Conservation (phyloP, 2,888 invertebrate species). For the Dichetophora obliterata region DNA sequence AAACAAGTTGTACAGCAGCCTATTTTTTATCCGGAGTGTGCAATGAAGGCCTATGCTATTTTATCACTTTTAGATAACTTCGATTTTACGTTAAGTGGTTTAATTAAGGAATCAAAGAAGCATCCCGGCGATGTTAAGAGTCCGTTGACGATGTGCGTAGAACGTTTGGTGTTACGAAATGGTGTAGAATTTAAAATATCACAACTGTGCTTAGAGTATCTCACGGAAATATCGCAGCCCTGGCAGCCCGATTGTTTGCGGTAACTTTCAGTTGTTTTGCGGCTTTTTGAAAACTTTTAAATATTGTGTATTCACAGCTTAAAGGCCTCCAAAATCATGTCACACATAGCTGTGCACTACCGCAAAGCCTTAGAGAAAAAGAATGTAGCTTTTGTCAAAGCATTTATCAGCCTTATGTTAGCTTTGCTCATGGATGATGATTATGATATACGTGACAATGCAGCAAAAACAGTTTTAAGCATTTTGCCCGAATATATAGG, state of each 20-base stretch:
- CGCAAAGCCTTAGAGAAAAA: conserved; percentile 48
- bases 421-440: conserved; percentile 64
- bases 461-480: conserved; percentile 56
- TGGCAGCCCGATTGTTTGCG: conserved; percentile 57
- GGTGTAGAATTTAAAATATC: conserved; percentile 51
- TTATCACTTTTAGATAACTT: conserved; percentile 54
- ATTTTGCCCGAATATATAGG: conserved; percentile 53
- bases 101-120: conserved; percentile 51
- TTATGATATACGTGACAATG: conserved; percentile 58
- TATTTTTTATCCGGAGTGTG: conserved; percentile 54
- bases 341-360: conserved; percentile 53
- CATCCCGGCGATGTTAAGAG: conserved; percentile 57
- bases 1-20: conserved; percentile 48
- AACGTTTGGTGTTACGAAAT: conserved; percentile 51
- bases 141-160: conserved; percentile 59
- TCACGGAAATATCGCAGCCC: conserved; percentile 56
- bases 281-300: background rate
- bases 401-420: conserved; percentile 57
- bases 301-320: conserved; percentile 46
- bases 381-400: conserved; percentile 55
- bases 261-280: conserved; percentile 37
- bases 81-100: conserved; percentile 51
- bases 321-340: conserved; percentile 57
- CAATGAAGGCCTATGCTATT: conserved; percentile 56
- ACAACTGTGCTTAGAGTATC: conserved; percentile 55